Evolutionary conservation across 2,888 invertebrate genomes (phyloP).

Genomic region (Malthinus flaveolus): DNA sequence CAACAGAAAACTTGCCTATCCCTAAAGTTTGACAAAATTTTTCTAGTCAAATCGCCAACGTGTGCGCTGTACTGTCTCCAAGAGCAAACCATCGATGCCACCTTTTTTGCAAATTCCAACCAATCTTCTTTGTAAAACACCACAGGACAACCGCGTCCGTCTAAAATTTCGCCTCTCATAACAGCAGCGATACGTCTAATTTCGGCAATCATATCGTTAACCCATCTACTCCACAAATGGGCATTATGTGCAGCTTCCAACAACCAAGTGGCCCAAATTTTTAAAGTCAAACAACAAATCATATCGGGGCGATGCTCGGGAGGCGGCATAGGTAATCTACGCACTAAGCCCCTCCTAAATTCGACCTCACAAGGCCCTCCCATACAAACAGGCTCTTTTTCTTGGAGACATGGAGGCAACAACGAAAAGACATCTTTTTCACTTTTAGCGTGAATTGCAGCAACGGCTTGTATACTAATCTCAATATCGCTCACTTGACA

Average conservation of each 20-base stretch:
- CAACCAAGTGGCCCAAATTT: conserved; percentile 50
- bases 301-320: conserved; percentile 46
- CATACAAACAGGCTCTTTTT: too few species aligned
- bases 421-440: too few species aligned
- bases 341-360: too few species aligned
- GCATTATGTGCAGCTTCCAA: conserved; percentile 49
- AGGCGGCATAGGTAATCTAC: conserved; percentile 41
- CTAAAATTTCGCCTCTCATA: conserved; percentile 35
- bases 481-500: neutral
- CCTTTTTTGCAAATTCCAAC: conserved; percentile 43
- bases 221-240: conserved; percentile 50
- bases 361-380: too few species aligned
- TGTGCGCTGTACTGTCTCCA: conserved; percentile 49
- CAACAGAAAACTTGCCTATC: conserved; percentile 47
- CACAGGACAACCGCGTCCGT: conserved; percentile 32
- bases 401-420: too few species aligned
- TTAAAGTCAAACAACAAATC: conserved; percentile 49
- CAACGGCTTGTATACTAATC: neutral
- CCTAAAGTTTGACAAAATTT: conserved; percentile 45
- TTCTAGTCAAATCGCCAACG: conserved; percentile 46
- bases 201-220: conserved; percentile 43
- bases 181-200: conserved; percentile 44
- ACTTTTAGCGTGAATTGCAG: neutral
- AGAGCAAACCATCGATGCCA: conserved; percentile 43
- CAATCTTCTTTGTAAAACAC: conserved; percentile 37